A percentile compares a stretch with the other conserved stretches of the same genome.
These are phyloP conservation scores for Strix occidentalis DNA, from an alignment of 2,797 vertebrate species.

Conservation along the genomic window DNA sequence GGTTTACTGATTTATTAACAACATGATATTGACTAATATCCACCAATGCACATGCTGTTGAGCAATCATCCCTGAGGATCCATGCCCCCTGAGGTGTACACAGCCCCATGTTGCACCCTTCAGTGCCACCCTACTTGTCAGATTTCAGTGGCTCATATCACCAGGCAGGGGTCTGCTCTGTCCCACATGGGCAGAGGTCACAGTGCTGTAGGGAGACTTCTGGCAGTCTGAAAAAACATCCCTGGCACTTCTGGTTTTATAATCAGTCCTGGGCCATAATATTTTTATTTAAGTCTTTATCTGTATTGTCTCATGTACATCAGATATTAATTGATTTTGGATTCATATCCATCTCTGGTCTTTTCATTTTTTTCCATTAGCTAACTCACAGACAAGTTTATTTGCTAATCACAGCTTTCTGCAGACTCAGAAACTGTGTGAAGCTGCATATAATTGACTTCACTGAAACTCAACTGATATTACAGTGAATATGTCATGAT, in stretches of 20 bases:
- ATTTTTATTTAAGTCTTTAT: background rate
- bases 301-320: background rate
- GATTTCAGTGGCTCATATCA: rapidly evolving
- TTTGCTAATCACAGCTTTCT: background rate
- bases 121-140: rapidly evolving
- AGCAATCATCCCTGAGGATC: background rate
- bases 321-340: background rate
- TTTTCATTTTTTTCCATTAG: background rate
- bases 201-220: background rate
- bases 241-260: background rate
- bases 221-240: background rate
- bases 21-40: background rate
- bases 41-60: background rate
- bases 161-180: background rate
- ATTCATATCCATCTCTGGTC: background rate
- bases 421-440: background rate
- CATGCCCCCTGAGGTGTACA: rapidly evolving
- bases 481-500: background rate
- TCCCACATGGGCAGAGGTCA: background rate
- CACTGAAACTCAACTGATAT: background rate
- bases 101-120: background rate
- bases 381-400: background rate
- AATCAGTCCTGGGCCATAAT: background rate
- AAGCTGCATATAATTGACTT: background rate
- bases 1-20: background rate